A percentile compares a stretch with the other conserved stretches of the same genome.
Conservation (phyloP, 2,797 vertebrate species). For the Potorous gilbertii region DNA sequence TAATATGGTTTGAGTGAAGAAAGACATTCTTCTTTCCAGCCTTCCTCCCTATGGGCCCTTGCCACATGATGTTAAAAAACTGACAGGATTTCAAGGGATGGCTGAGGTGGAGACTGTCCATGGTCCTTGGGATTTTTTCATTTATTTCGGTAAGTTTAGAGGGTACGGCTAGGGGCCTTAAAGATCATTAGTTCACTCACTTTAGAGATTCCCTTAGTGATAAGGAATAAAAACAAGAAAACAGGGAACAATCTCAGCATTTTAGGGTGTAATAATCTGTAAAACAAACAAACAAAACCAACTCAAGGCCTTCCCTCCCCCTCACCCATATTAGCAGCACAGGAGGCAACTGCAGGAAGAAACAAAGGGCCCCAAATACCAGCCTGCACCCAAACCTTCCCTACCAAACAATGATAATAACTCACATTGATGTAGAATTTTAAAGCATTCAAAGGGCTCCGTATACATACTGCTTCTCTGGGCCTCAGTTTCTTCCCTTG, state of each 20-base stretch:
- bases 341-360: not conserved
- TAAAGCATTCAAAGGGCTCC: not conserved
- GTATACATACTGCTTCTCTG: not conserved
- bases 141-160: conserved; percentile 40
- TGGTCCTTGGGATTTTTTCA: not conserved
- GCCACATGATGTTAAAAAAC: conserved; percentile 22
- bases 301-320: not conserved
- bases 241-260: not conserved
- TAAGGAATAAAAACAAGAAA: not conserved
- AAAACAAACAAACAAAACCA: not conserved
- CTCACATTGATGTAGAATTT: not conserved
- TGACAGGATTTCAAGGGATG: conserved; percentile 29
- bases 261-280: not conserved
- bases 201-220: not conserved
- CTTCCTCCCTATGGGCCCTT: conserved; percentile 37
- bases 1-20: conserved; percentile 61
- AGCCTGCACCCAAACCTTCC: not conserved
- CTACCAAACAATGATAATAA: not conserved
- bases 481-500: not conserved
- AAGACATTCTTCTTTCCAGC: conserved; percentile 7
- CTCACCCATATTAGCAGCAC: not conserved
- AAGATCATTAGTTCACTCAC: not conserved
- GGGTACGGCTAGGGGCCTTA: conserved; percentile 11
- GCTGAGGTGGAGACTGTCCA: not conserved
- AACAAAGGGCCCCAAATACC: not conserved